Conservation (phyloP, 1,140 invertebrate genomes). For the Philopotamus ludificatus region DNA sequence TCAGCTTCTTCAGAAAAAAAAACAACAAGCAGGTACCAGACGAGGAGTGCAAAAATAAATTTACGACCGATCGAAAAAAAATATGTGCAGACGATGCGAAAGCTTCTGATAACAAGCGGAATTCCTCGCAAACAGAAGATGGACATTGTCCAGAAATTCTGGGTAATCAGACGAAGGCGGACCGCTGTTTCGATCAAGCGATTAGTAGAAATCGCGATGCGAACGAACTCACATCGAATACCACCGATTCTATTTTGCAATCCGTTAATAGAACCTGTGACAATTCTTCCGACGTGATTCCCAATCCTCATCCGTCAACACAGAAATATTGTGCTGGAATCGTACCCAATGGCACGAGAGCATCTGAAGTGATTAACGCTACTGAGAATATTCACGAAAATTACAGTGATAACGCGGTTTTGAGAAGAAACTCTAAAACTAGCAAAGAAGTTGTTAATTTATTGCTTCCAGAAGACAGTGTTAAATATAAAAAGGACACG, state of each 20-base stretch:
- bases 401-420: not conserved
- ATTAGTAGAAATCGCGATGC: not conserved
- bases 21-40: not conserved
- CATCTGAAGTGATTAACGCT: not conserved
- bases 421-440: constrained; percentile 19
- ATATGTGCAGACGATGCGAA: not conserved
- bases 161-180: not conserved
- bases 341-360: not conserved
- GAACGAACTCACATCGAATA: not conserved
- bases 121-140: not conserved
- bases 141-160: constrained; percentile 6
- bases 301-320: not conserved
- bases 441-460: constrained; percentile 37
- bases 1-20: constrained; percentile 28
- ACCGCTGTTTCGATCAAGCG: not conserved
- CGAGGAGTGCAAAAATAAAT: no score
- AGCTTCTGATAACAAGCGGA: not conserved
- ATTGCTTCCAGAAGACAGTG: constrained; percentile 29
- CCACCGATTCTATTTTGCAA: not conserved
- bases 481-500: constrained; percentile 32
- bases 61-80: not conserved
- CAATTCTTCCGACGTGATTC: not conserved
- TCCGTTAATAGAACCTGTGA: not conserved
- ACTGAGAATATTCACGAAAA: not conserved
- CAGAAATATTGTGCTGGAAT: not conserved